Percentiles rank a stretch among this genome's conserved stretches.
These are phyloP conservation scores for Colinus virginianus DNA, from an alignment of 2,113 vertebrate genomes.

Conservation along the genomic window DNA sequence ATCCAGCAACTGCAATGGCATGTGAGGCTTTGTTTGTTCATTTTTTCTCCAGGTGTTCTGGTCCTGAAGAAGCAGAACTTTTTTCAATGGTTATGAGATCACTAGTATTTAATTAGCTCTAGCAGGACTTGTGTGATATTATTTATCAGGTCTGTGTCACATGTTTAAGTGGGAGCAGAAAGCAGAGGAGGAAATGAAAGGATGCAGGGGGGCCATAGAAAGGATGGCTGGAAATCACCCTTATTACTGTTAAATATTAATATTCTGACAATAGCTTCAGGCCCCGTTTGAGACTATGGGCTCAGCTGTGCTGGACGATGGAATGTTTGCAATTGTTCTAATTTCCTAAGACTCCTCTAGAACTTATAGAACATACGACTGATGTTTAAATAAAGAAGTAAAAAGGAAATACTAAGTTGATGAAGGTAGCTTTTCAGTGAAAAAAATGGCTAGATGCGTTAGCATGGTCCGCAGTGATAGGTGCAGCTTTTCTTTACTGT, in stretches of 20 bases:
- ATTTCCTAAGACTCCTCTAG: neutral
- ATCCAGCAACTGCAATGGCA: neutral
- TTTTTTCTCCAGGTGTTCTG: neutral
- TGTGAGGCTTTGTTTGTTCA: neutral
- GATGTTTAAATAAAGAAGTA: neutral
- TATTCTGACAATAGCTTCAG: neutral
- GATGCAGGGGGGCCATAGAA: neutral
- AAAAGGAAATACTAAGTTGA: neutral
- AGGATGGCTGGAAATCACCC: neutral
- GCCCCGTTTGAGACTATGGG: neutral
- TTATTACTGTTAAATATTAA: neutral
- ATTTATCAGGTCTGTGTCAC: neutral
- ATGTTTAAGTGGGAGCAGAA: neutral
- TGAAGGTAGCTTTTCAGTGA: neutral
- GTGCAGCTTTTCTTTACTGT: neutral
- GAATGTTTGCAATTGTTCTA: neutral
- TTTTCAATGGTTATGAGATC: neutral
- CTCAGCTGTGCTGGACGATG: neutral
- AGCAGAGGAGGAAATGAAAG: neutral
- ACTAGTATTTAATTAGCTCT: fast-evolving
- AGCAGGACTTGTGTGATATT: neutral
- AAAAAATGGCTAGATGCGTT: neutral
- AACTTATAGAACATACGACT: neutral
- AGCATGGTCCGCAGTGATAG: neutral
- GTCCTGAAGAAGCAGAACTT: neutral